Percentiles rank a stretch among this genome's conserved stretches.
Conservation (phyloP, 2,888 invertebrate species). For the Ramazzottius varieornatus region DNA sequence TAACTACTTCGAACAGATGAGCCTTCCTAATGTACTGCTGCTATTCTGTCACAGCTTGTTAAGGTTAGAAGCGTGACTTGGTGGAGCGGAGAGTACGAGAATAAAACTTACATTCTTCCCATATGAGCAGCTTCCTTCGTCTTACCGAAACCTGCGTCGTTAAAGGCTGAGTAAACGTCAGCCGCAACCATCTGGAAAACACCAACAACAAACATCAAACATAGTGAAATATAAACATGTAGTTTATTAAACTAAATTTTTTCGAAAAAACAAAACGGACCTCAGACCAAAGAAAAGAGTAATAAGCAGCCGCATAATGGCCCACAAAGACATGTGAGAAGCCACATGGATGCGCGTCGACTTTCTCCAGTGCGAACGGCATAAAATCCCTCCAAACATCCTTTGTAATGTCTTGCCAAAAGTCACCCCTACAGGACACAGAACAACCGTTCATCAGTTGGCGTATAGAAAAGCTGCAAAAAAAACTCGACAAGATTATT, state of each 20-base stretch:
- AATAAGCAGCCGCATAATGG: constrained; percentile 60
- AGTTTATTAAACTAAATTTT: background rate
- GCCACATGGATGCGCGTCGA: constrained; percentile 58
- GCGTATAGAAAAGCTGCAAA: background rate
- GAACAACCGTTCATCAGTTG: background rate
- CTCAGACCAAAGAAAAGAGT: constrained; percentile 49
- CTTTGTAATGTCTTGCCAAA: constrained; percentile 54
- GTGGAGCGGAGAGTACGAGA: too few species aligned
- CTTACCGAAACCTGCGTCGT: constrained; percentile 31
- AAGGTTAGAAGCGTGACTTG: too few species aligned
- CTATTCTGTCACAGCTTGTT: too few species aligned
- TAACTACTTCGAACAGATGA: too few species aligned
- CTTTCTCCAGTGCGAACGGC: constrained; percentile 43
- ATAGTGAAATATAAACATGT: background rate
- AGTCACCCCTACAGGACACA: constrained; percentile 30
- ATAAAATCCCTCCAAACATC: constrained; percentile 54
- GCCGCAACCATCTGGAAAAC: constrained; percentile 46
- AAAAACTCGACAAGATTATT: too few species aligned
- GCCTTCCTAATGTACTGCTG: too few species aligned
- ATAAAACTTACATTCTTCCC: constrained; percentile 14
- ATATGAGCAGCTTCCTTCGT: constrained; percentile 15
- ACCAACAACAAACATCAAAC: constrained; percentile 6
- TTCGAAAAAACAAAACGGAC: too few species aligned
- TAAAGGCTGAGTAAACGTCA: constrained; percentile 60
- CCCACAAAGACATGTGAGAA: constrained; percentile 55